Conservation (phyloP, 2,888 invertebrate genomes). For the Eupithecia tripunctaria region DNA sequence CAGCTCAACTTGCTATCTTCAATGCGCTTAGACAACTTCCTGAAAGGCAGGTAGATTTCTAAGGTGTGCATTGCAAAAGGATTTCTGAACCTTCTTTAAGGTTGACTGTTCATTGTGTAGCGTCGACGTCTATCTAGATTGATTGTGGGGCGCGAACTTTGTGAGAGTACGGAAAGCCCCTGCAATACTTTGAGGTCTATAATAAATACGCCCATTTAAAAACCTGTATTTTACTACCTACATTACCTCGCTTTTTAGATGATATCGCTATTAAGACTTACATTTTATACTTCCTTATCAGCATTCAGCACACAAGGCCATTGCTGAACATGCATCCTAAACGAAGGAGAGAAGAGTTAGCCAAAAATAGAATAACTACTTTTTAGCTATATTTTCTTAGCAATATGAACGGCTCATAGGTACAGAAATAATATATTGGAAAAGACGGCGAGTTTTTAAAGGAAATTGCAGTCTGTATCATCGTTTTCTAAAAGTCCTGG, state of each 20-base stretch:
- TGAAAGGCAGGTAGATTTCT: slow-evolving; percentile 24
- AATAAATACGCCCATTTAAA: neutral
- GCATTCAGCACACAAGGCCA: neutral
- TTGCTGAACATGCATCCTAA: neutral
- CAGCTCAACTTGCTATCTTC: slow-evolving; percentile 49
- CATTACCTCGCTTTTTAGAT: neutral
- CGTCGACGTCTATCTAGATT: slow-evolving; percentile 7
- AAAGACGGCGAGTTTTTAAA: slow-evolving; percentile 4
- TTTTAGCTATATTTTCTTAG: neutral
- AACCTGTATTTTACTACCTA: neutral
- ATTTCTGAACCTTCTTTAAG: neutral
- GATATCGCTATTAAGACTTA: neutral
- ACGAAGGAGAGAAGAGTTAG: neutral
- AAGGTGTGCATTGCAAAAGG: slow-evolving; percentile 3
- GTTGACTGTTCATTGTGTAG: neutral
- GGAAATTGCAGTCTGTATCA: slow-evolving; percentile 16
- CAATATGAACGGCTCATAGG: neutral
- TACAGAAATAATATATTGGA: slow-evolving; percentile 7
- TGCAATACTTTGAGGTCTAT: neutral
- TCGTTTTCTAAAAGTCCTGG: slow-evolving; percentile 24
- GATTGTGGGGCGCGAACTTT: neutral
- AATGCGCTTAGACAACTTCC: slow-evolving; percentile 39
- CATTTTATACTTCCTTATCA: neutral
- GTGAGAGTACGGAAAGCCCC: neutral
- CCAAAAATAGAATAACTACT: neutral